Evolutionary conservation across 2,113 vertebrate genomes (phyloP), one percentile per base, ranked within the genome.

Genomic region (Nipponia nippon): DNA sequence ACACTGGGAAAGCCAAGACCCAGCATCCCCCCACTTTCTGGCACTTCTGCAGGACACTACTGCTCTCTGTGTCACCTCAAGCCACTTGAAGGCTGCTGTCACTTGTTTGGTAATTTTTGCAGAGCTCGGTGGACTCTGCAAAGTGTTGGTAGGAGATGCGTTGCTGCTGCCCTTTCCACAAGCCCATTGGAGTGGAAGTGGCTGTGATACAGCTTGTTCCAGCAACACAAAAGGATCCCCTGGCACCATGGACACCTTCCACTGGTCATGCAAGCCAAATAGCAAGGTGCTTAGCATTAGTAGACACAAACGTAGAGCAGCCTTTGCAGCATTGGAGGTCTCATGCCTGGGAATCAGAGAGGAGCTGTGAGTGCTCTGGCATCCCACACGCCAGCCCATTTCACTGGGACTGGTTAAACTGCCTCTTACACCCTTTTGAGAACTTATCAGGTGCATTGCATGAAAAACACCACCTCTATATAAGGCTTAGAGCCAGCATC

Each of bases 41-140:
- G 27, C 26, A 20, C 26, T 81, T 61, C 63, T 87, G 38, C 23
- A 67, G 49, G 59, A 61, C 22, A 53, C 8, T 3, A 2, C 44
- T 5, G 0, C 36, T 81, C 29, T 40, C 25, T 5, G 1, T 42
- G 36, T 42, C 72, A 52, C 1, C 2, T 9, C 10, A 2, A 83
- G 80, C 13, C 53, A 77, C 40, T 32, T 77, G 80, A 80, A 83
- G 49, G 67, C 40, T 78, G 30, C 46, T 89, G 36, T 46, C 59
- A 36, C 55, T 44, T 78, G 13, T 56, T 70, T 16, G 40, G 14
- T 44, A 34, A 34, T 32, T 46, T 67, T 50, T 83, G 32, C n/a
- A 80, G 72, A 46, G 63, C 20, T 16, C 1, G 1, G 7, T 52
- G 81, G 29, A 26, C n/a, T 91, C 49, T 77, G 40, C 42, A 63